phyloP scores from a whole-genome alignment of 2,113 vertebrate species.

The Zosterops japonicus region DNA sequence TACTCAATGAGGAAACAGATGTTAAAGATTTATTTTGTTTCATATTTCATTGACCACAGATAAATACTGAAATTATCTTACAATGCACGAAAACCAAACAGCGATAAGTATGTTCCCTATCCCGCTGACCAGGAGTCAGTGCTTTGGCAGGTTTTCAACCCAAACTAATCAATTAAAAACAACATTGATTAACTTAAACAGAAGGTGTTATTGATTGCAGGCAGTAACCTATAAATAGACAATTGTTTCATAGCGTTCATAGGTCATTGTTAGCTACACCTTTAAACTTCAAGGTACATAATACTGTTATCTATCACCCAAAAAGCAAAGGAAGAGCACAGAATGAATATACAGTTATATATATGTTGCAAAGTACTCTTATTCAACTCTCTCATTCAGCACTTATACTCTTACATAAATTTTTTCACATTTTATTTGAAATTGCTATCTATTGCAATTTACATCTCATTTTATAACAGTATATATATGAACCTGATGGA shows the following conservation, averaged over 20 bases:
- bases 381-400: background rate
- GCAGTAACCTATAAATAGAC: slow-evolving; percentile 65
- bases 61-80: slow-evolving; percentile 49
- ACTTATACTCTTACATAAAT: background rate
- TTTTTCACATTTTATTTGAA: slow-evolving; percentile 1
- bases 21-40: slow-evolving; percentile 8
- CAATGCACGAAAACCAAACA: slow-evolving; percentile 39
- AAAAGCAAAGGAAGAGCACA: slow-evolving; percentile 3
- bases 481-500: background rate
- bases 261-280: slow-evolving; percentile 64
- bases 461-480: slow-evolving; percentile 2
- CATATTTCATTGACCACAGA: slow-evolving; percentile 22
- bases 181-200: slow-evolving; percentile 74
- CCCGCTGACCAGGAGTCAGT: background rate
- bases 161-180: slow-evolving; percentile 71
- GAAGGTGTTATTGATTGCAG: slow-evolving; percentile 69
- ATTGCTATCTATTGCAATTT: background rate
- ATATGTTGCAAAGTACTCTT: background rate
- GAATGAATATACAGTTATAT: background rate
- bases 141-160: slow-evolving; percentile 67
- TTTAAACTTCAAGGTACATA: slow-evolving; percentile 53
- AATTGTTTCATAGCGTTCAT: slow-evolving; percentile 46
- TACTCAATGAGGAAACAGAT: background rate
- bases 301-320: slow-evolving; percentile 4
- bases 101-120: slow-evolving; percentile 37